Evolutionary conservation across 2,797 vertebrate species (phyloP).

Genomic region (Halcyon chelicuti): DNA sequence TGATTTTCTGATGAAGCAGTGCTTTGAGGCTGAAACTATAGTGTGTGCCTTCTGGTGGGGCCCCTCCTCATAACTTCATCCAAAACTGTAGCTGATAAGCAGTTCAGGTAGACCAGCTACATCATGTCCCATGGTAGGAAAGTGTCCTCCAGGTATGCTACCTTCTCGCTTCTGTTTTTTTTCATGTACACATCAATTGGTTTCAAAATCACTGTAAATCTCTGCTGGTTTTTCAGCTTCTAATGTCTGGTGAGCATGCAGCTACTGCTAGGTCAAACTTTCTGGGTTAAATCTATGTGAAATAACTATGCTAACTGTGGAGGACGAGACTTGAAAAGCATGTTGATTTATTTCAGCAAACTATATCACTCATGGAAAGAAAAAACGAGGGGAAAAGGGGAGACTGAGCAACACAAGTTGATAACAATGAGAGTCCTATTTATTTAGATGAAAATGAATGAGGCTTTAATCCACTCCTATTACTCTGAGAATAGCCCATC

Average conservation of each 20-base stretch:
- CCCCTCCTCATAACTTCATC: not conserved
- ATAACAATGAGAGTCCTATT: not conserved
- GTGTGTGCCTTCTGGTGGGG: not conserved
- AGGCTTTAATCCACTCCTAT: not conserved
- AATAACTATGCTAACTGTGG: not conserved
- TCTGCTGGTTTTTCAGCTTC: not conserved
- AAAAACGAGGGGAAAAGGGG: not conserved
- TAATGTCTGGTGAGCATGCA: not conserved
- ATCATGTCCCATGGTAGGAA: not conserved
- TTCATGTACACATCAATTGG: not conserved
- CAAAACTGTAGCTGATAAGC: not conserved
- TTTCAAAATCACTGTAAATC: not conserved
- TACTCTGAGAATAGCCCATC: not conserved
- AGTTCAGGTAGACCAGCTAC: not conserved
- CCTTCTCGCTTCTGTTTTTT: not conserved
- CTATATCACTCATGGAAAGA: not conserved
- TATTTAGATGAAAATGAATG: not conserved
- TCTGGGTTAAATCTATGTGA: not conserved
- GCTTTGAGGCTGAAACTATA: not conserved
- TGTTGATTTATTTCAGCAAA: not conserved
- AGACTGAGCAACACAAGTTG: not conserved
- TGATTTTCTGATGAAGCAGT: accelerated
- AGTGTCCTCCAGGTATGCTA: not conserved
- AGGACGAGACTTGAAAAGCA: not conserved
- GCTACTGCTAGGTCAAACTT: not conserved